phyloP scores from a whole-genome alignment of 2,888 invertebrate genomes.

The Neoitamus cyanurus region DNA sequence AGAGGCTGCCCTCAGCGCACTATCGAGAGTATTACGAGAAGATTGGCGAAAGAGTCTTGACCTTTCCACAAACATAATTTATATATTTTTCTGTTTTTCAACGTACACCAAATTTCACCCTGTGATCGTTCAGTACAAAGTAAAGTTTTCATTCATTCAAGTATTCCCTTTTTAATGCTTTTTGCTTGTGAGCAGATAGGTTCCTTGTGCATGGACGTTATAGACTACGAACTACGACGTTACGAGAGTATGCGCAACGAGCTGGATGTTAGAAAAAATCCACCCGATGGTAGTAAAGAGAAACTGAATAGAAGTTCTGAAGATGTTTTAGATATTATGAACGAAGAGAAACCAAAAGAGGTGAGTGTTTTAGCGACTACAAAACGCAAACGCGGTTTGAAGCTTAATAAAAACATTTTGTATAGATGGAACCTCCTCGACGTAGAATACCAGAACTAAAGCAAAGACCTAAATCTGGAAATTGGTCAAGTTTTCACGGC shows the following conservation, averaged over 20 bases:
- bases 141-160: constrained; percentile 58
- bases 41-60: constrained; percentile 98
- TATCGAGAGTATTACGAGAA: constrained; percentile 94
- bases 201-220: constrained; percentile 94
- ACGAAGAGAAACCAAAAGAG: constrained; percentile 66
- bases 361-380: constrained; percentile 53
- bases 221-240: constrained; percentile 93
- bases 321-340: constrained; percentile 66
- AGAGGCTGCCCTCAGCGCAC: constrained; percentile 94
- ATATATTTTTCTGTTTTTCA: constrained; percentile 97
- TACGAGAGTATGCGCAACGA: constrained; percentile 93
- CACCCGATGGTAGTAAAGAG: constrained; percentile 63
- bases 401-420: constrained; percentile 11
- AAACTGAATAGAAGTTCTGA: constrained; percentile 63
- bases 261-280: constrained; percentile 70
- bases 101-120: constrained; percentile 95
- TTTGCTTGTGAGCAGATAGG: constrained; percentile 75
- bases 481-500: constrained; percentile 69
- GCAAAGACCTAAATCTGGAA: constrained; percentile 80
- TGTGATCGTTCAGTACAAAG: constrained; percentile 94
- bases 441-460: constrained; percentile 80
- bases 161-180: background rate
- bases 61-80: constrained; percentile 94
- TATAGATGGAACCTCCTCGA: constrained; percentile 72
- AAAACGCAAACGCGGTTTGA: background rate